These are phyloP conservation scores for Lacanobia wlatinum DNA, from an alignment of 2,888 invertebrate genomes.

Conservation along the genomic window DNA sequence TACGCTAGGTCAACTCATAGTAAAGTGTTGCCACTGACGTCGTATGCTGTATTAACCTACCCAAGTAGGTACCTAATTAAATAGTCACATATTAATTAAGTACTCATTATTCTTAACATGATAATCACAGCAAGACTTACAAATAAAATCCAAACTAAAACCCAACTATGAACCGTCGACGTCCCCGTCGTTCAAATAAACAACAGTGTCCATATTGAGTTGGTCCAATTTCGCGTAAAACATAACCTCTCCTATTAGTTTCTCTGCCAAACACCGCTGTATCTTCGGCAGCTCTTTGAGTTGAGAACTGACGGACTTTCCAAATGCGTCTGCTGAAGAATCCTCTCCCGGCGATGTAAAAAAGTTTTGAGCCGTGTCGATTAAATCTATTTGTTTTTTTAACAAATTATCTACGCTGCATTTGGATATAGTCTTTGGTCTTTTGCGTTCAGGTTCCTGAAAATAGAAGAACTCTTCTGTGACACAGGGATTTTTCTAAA, in stretches of 20 bases:
- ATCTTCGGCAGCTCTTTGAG: conserved; percentile 17
- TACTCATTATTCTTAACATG: not conserved
- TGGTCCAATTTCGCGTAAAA: conserved; percentile 36
- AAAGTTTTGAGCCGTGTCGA: not conserved
- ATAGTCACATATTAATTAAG: no score
- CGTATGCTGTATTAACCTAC: no score
- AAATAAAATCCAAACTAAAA: not conserved
- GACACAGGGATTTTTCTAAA: no score
- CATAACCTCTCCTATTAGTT: conserved; percentile 27
- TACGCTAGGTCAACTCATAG: no score
- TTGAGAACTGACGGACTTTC: conserved; percentile 13
- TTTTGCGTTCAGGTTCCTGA: conserved; percentile 20
- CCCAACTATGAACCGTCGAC: not conserved
- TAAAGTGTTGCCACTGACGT: no score
- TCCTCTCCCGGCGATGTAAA: conserved; percentile 2
- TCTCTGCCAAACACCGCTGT: conserved; percentile 29
- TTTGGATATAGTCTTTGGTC: not conserved
- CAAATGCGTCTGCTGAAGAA: conserved; percentile 16
- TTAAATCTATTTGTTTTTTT: conserved; percentile 7
- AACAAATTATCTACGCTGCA: not conserved
- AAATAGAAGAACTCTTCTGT: not conserved
- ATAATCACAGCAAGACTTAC: not conserved
- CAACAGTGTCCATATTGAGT: conserved; percentile 13
- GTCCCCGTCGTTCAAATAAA: conserved; percentile 18
- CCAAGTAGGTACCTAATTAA: no score